Conservation (phyloP, 2,888 invertebrate species). For the Anoncus sp. region DNA sequence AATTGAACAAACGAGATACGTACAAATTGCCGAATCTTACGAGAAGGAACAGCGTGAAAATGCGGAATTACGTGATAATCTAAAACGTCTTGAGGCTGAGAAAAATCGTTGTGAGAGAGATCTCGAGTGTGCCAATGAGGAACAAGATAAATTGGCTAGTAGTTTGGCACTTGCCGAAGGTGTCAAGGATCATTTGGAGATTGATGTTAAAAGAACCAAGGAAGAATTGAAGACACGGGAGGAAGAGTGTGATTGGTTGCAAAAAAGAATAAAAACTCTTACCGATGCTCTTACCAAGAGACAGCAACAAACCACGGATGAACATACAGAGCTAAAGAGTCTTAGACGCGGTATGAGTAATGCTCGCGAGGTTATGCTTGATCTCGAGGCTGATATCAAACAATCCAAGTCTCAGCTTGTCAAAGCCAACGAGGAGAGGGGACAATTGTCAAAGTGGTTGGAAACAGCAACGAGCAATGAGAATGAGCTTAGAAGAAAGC, state of each 20-base stretch:
- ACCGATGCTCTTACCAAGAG: conserved; percentile 76
- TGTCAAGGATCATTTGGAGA: conserved; percentile 84
- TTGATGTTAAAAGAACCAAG: conserved; percentile 83
- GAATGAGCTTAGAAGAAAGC: conserved; percentile 85
- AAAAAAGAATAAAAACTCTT: conserved; percentile 83
- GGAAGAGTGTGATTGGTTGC: conserved; percentile 85
- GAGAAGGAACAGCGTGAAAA: conserved; percentile 72
- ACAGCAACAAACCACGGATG: conserved; percentile 71
- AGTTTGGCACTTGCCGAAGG: conserved; percentile 75
- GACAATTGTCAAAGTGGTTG: conserved; percentile 81
- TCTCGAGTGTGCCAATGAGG: conserved; percentile 83
- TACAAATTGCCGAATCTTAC: conserved; percentile 69
- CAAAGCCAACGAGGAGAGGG: conserved; percentile 70
- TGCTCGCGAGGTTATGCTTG: conserved; percentile 74
- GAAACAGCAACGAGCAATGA: conserved; percentile 87
- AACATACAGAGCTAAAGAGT: conserved; percentile 73
- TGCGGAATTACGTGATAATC: conserved; percentile 83
- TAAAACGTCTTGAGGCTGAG: conserved; percentile 83
- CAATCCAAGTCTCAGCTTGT: conserved; percentile 72
- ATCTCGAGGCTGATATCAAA: conserved; percentile 76
- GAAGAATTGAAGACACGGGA: conserved; percentile 84
- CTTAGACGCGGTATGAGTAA: conserved; percentile 74
- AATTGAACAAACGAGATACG: conserved; percentile 71
- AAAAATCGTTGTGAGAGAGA: conserved; percentile 84
- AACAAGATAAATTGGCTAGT: conserved; percentile 82